Conservation (phyloP, 2,113 vertebrate genomes). For the Alosa alosa region DNA sequence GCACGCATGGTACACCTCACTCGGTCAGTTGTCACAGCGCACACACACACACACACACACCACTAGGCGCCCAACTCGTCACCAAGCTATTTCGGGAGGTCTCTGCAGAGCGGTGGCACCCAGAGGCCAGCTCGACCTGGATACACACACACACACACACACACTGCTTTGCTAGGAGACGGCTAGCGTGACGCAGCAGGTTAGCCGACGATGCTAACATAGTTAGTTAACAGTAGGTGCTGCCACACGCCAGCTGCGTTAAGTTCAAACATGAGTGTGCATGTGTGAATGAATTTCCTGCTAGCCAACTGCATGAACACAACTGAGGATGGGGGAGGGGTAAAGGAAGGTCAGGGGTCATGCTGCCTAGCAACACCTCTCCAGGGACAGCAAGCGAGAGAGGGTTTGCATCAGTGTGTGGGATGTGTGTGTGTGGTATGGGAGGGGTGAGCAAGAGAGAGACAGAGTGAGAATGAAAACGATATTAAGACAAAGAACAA, state of each 20-base stretch:
- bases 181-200: conserved; percentile 25
- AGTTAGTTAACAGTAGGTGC: not conserved
- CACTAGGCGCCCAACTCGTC: conserved; percentile 23
- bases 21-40: not conserved
- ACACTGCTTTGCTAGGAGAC: conserved; percentile 14
- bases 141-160: conserved; percentile 12
- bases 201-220: not conserved
- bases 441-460: not conserved
- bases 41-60: not conserved
- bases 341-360: conserved; percentile 29
- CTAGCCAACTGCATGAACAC: not conserved
- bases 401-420: not conserved
- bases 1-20: not conserved
- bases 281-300: not conserved
- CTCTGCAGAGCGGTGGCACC: conserved; percentile 28
- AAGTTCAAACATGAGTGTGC: not conserved
- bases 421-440: not conserved
- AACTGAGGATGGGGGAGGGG: not conserved
- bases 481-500: not conserved
- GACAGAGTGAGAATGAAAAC: not conserved
- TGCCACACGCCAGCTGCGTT: not conserved
- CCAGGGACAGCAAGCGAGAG: not conserved
- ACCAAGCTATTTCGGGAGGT: conserved; percentile 28
- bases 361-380: conserved; percentile 5
- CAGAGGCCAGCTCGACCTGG: conserved; percentile 25